Evolutionary conservation across 2,888 invertebrate species (phyloP).

Genomic region (Cinara cedri): DNA sequence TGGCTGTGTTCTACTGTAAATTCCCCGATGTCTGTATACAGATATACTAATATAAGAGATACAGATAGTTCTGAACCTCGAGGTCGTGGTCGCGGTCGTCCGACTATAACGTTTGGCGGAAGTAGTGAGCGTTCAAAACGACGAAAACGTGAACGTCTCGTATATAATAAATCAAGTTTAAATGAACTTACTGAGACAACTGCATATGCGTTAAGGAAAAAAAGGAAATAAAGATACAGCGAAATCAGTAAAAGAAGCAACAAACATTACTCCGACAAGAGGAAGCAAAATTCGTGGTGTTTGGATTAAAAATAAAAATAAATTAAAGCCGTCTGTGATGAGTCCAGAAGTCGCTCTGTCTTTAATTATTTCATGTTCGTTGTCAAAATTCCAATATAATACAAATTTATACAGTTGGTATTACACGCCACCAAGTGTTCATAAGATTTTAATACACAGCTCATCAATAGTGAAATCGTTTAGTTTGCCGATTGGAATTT

Average conservation of each 20-base stretch:
- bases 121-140: background rate
- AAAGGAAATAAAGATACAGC: conserved; percentile 2
- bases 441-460: conserved; percentile 5
- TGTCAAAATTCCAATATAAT: conserved; percentile 9
- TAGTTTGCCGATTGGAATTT: background rate
- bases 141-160: background rate
- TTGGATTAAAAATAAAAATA: background rate
- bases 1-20: background rate
- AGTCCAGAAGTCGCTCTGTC: background rate
- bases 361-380: background rate
- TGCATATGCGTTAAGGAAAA: background rate
- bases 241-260: background rate
- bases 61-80: background rate
- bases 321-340: background rate
- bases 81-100: background rate
- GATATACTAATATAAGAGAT: background rate
- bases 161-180: background rate
- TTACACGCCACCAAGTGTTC: too few species aligned
- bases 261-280: background rate
- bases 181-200: conserved; percentile 2
- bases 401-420: too few species aligned
- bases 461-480: background rate
- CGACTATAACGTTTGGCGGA: background rate
- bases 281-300: background rate
- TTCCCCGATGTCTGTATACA: background rate